Evolutionary conservation across 2,797 vertebrate genomes (phyloP).

Genomic region (Gastrophryne carolinensis): DNA sequence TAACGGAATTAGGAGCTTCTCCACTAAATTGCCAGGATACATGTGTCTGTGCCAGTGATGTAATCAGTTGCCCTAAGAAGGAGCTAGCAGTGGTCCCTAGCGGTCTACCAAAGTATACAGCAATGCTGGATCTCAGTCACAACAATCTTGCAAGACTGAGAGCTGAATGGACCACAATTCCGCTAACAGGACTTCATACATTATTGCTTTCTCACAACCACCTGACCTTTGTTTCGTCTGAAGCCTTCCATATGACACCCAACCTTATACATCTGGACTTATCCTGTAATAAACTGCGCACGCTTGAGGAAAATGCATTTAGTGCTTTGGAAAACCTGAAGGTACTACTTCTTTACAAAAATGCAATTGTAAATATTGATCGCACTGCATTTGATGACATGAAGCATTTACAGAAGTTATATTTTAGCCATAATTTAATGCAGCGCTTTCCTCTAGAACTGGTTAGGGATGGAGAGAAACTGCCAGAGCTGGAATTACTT

Average conservation of each 20-base stretch:
- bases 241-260: slow-evolving; percentile 84
- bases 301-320: slow-evolving; percentile 87
- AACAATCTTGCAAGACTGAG: slow-evolving; percentile 80
- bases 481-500: slow-evolving; percentile 82
- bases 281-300: slow-evolving; percentile 83
- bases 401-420: slow-evolving; percentile 85
- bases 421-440: slow-evolving; percentile 91
- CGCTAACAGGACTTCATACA: slow-evolving; percentile 83
- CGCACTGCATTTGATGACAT: slow-evolving; percentile 83
- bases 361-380: slow-evolving; percentile 85
- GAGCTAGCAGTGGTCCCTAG: slow-evolving; percentile 75
- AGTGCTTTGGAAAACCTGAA: slow-evolving; percentile 82
- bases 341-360: slow-evolving; percentile 91
- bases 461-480: slow-evolving; percentile 78
- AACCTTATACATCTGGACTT: slow-evolving; percentile 88
- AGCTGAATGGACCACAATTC: slow-evolving; percentile 81
- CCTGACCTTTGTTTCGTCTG: slow-evolving; percentile 86
- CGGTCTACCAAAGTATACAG: slow-evolving; percentile 78
- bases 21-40: slow-evolving; percentile 77
- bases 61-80: slow-evolving; percentile 93
- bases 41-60: slow-evolving; percentile 94
- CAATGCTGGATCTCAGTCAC: slow-evolving; percentile 90
- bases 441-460: slow-evolving; percentile 88
- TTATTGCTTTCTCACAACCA: slow-evolving; percentile 90
- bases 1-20: slow-evolving; percentile 29